Evolutionary conservation across 2,113 vertebrate species (phyloP).

Genomic region (Petrocephalus microphthalmus): DNA sequence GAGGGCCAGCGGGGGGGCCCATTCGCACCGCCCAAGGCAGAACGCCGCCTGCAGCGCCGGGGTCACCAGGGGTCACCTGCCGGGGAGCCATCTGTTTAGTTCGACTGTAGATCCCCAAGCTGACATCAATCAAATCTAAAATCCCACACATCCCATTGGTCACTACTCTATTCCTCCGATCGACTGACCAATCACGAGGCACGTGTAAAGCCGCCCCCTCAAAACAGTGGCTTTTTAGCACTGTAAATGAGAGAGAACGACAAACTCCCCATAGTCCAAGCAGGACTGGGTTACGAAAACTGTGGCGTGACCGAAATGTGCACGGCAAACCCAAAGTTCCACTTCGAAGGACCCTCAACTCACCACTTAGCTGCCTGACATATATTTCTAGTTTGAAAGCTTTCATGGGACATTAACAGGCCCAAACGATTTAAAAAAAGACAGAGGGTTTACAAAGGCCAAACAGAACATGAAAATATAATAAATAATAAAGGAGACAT

Average conservation of each 20-base stretch:
- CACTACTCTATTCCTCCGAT: background rate
- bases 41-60: constrained; percentile 45
- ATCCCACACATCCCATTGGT: background rate
- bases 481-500: background rate
- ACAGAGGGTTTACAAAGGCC: background rate
- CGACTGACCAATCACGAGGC: background rate
- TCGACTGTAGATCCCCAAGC: background rate
- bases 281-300: constrained; percentile 7
- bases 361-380: background rate
- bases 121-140: background rate
- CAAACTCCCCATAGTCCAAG: background rate
- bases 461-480: background rate
- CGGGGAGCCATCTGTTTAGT: background rate
- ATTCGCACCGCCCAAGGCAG: constrained; percentile 17
- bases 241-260: background rate
- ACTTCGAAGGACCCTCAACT: background rate
- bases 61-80: constrained; percentile 1
- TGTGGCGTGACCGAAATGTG: background rate
- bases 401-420: background rate
- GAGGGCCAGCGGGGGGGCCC: constrained; percentile 40
- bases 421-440: background rate
- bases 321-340: background rate
- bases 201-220: background rate
- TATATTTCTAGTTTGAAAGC: background rate
- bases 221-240: background rate